Evolutionary conservation across 2,797 vertebrate species (phyloP).

Genomic region (Oophaga sylvatica): DNA sequence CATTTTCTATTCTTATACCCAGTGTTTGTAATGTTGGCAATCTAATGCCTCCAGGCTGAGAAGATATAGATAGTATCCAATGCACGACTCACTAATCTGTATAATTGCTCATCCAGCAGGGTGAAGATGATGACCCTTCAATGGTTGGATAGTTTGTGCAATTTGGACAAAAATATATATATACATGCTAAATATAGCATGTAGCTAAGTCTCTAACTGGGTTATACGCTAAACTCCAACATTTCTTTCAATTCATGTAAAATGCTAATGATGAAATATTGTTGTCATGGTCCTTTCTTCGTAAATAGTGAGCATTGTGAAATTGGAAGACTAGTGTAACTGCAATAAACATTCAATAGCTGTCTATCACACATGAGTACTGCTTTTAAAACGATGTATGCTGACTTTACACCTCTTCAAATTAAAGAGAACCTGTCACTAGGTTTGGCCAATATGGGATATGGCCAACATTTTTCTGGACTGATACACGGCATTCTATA

Average conservation of each 20-base stretch:
- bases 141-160: conserved; percentile 24
- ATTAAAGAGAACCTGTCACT: no score
- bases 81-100: conserved; percentile 38
- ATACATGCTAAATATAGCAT: conserved; percentile 27
- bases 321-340: background rate
- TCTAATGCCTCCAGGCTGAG: conserved; percentile 18
- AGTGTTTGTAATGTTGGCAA: conserved; percentile 26
- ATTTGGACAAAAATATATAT: background rate
- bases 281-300: background rate
- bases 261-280: background rate
- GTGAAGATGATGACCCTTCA: conserved; percentile 34
- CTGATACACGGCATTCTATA: no score
- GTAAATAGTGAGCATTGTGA: background rate
- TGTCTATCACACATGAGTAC: background rate
- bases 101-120: conserved; percentile 41
- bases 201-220: conserved; percentile 1
- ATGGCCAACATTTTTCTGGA: no score
- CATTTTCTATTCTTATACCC: conserved; percentile 2
- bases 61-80: conserved; percentile 31
- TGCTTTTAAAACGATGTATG: background rate
- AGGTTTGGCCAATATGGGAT: no score
- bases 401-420: no score
- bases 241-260: background rate
- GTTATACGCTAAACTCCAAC: background rate
- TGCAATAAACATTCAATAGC: background rate